phyloP scores from a whole-genome alignment of 2,113 vertebrate species.

The Ammodramus savannarum region DNA sequence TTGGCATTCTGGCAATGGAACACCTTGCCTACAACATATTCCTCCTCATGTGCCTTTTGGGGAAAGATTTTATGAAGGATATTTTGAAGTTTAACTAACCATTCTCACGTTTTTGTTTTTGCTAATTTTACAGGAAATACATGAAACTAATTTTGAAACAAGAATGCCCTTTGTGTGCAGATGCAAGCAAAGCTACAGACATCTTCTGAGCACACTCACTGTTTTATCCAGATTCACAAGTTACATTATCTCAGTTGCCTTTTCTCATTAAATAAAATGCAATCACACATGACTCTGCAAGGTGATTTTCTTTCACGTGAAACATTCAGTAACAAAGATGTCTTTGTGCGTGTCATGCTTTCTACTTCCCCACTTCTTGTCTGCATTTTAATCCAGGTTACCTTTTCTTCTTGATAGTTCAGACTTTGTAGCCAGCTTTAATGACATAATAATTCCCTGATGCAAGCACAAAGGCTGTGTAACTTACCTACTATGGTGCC shows the following conservation, averaged over 20 bases:
- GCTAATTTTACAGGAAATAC: constrained; percentile 6
- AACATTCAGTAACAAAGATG: constrained; percentile 52
- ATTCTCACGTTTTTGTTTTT: not conserved
- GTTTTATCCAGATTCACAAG: constrained; percentile 33
- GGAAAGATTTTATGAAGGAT: not conserved
- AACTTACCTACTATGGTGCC: not conserved
- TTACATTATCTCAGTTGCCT: not conserved
- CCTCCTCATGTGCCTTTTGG: not conserved
- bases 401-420: constrained; percentile 32
- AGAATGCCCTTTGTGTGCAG: not conserved
- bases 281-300: constrained; percentile 21
- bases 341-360: not conserved
- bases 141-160: not conserved
- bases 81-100: constrained; percentile 11
- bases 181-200: not conserved
- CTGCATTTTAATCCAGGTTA: constrained; percentile 46
- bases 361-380: not conserved
- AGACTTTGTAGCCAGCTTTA: not conserved
- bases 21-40: not conserved
- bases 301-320: constrained; percentile 41
- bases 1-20: not conserved
- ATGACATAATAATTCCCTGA: not conserved
- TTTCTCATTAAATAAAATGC: constrained; percentile 53
- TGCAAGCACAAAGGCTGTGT: not conserved
- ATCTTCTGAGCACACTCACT: not conserved